These are phyloP conservation scores for Ypsolopha scabrella DNA, from an alignment of 2,888 invertebrate species.

Conservation along the genomic window DNA sequence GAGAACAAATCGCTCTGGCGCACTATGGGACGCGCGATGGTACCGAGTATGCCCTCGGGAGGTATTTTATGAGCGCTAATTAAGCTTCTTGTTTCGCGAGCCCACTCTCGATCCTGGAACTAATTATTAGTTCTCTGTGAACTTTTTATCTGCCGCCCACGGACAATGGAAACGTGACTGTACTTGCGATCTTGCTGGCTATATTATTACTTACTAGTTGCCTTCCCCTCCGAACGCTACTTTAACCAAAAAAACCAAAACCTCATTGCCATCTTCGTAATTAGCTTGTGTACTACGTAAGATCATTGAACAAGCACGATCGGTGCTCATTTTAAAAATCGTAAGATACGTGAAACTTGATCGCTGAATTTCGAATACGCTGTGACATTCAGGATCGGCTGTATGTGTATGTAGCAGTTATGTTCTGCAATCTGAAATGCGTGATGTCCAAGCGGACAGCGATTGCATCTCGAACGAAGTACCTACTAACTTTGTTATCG, in stretches of 20 bases:
- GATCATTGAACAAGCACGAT: too few species aligned
- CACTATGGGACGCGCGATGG: background rate
- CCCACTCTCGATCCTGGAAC: slow-evolving; percentile 45
- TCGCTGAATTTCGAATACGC: background rate
- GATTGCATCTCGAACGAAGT: background rate
- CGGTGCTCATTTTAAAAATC: too few species aligned
- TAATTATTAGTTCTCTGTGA: slow-evolving; percentile 57
- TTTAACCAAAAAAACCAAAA: slow-evolving; percentile 15
- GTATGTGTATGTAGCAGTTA: background rate
- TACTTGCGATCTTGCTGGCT: slow-evolving; percentile 35
- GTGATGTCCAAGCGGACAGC: background rate
- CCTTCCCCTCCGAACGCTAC: slow-evolving; percentile 22
- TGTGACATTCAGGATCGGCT: background rate
- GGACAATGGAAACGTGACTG: slow-evolving; percentile 67
- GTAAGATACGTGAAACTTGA: background rate
- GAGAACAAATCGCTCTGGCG: background rate
- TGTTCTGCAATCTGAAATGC: background rate
- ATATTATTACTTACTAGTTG: slow-evolving; percentile 5
- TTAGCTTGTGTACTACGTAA: background rate
- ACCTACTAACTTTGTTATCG: slow-evolving; percentile 5
- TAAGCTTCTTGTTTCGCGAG: slow-evolving; percentile 54
- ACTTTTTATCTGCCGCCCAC: slow-evolving; percentile 57
- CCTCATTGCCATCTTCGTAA: slow-evolving; percentile 15
- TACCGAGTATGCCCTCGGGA: slow-evolving; percentile 12
- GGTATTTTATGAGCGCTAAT: slow-evolving; percentile 53